Evolutionary conservation across 2,113 vertebrate species (phyloP), one percentile per base, ranked within the genome.

Genomic region (Thalassarche chlororhynchos): DNA sequence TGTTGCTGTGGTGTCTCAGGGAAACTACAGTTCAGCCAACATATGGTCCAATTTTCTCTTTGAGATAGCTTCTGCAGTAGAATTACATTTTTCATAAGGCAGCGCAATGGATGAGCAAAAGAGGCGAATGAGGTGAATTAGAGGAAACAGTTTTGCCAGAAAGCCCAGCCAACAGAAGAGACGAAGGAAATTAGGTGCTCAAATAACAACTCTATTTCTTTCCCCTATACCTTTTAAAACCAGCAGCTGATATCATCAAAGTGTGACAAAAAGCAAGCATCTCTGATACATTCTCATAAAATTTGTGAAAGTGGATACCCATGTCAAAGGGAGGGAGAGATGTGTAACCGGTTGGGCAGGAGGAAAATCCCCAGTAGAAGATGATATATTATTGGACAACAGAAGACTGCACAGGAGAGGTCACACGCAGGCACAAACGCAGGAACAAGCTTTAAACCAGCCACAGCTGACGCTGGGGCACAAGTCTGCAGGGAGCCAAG

Each of bases 11-110:
- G 24, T 83, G 55, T 89, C 81, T 89, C 54, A 44, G 19, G 34
- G 54, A 85, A 86, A 64, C 55, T 58, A 58, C 29, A 58, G 66
- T 69, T 78, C 89, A 94, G 76, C 60, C 85, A 93, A 74, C 54
- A 79, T 15, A 78, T 16, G 49, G 32, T 60, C 51, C 51, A 46
- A 17, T 90, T 94, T 70, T 90, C 61, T 83, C 61, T 90, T 70
- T 51, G 51, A 75, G 52, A 47, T 29, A 61, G 46, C 20, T 90
- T 92, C 72, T 76, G 62, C 46, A 70, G 32, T 9, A 47, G 44
- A 83, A 76, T 40, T 71, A 68, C 51, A 68, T 40, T 21, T 76
- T 71, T 80, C 57, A 8, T 47, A 80, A 76, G 57, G 51, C 51
- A 65, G 55, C 0, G 5, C 68, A 66, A 84, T 6, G 32, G 40